Percentiles rank a stretch among this genome's conserved stretches.
Conservation (phyloP, 2,797 vertebrate genomes). For the Oreochromis grahami region DNA sequence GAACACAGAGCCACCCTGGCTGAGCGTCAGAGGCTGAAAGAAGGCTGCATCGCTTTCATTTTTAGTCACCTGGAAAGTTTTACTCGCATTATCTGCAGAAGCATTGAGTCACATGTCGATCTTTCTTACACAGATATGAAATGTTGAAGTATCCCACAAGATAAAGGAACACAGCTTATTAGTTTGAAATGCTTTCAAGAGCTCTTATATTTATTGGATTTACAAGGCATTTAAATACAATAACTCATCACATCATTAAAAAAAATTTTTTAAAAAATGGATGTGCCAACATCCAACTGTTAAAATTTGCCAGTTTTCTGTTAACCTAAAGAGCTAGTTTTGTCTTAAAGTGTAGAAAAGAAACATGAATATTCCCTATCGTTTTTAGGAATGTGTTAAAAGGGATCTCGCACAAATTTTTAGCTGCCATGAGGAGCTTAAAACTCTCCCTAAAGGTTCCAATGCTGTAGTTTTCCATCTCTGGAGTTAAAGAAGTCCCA, state of each 20-base stretch:
- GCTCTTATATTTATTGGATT: background rate
- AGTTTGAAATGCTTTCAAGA: background rate
- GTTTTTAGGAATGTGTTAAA: background rate
- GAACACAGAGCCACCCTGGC: conserved; percentile 48
- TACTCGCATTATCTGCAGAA: background rate
- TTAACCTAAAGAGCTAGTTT: background rate
- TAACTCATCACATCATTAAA: background rate
- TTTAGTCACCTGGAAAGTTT: conserved; percentile 24
- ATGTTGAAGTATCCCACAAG: background rate
- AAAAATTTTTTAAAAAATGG: background rate
- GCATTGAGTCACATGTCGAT: background rate
- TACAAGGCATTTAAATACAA: background rate
- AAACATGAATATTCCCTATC: background rate
- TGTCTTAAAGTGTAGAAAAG: background rate
- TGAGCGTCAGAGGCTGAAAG: conserved; percentile 27
- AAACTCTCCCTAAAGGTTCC: background rate
- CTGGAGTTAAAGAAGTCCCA: background rate
- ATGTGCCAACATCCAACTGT: background rate
- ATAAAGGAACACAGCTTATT: background rate
- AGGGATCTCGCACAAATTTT: background rate
- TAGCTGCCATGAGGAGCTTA: background rate
- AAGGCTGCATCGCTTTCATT: conserved; percentile 8
- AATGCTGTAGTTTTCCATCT: background rate
- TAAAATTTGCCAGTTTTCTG: background rate
- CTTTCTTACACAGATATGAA: background rate